Evolutionary conservation across 2,888 invertebrate species (phyloP).

Genomic region (Acanthoscelides obtectus): DNA sequence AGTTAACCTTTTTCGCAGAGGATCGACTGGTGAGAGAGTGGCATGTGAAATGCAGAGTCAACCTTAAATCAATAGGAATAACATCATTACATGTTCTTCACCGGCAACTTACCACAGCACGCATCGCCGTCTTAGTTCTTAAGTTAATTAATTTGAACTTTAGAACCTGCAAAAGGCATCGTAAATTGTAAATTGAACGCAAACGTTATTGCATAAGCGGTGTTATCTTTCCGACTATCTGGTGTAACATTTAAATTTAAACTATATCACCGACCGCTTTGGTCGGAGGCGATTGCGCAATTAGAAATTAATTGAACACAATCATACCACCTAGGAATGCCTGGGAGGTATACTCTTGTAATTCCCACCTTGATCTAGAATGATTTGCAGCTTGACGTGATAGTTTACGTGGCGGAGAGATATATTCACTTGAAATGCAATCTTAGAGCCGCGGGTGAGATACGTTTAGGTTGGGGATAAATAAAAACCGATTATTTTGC

Average conservation of each 20-base stretch:
- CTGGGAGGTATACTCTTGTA: neutral
- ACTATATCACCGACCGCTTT: neutral
- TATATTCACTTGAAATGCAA: neutral
- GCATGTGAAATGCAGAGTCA: too few species aligned
- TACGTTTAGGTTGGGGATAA: too few species aligned
- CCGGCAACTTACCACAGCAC: neutral
- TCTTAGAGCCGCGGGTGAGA: neutral
- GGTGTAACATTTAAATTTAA: neutral
- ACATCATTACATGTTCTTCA: neutral
- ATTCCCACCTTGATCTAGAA: neutral
- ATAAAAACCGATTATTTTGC: too few species aligned
- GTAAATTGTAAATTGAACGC: neutral
- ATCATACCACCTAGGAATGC: neutral
- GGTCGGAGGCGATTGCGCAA: neutral
- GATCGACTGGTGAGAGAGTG: too few species aligned
- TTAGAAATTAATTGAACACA: neutral
- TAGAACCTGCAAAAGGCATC: neutral
- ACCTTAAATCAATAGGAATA: too few species aligned
- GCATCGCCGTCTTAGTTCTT: neutral
- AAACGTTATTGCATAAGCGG: neutral
- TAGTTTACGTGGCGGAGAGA: neutral
- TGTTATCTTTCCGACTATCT: neutral
- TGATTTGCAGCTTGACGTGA: neutral
- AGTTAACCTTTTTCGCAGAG: too few species aligned
- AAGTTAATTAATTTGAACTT: neutral